Base-by-base conservation (phyloP, 2,888 invertebrate genomes). In the Cerastis rubricosa region DNA sequence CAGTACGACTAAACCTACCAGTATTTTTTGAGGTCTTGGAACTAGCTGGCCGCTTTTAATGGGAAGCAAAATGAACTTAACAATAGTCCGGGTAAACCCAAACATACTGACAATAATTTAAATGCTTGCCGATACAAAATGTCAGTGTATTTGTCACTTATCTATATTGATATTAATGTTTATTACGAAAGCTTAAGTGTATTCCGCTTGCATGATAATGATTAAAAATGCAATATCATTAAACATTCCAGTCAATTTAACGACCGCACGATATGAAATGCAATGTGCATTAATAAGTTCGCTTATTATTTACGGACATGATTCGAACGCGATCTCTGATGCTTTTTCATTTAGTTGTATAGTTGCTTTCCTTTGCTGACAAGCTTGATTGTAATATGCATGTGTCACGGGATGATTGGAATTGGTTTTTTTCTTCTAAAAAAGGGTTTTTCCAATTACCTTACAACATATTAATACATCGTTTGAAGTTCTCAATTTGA, bases 171-270 rank as follows among this genome's bases (percentile, higher is more conserved):
- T 29, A 84, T 78, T 57, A 63, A 83, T 83, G 47, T 65, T 47
- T 68, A 78, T 49, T 45, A 51, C n/a, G 19, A 47, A 65, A 66
- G 65, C 57, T 45, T 43, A 43, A 64, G 43, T 64, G 22, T 51
- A 76, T 49, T 75, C 63, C 29, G 67, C 43, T 71, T 54, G 81
- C 54, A 74, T 61, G 75, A 65, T 80, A 68, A 82, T 71, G 19
- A 82, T 68, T 71, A 80, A 85, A 84, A 85, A 84, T 68, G 64
- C 68, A 80, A 69, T 82, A 75, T 75, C 75, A 75, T 82, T 66
- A 84, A 85, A 57, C 47, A 84, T 57, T 61, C 12, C 63, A 54
- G 51, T 71, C 81, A 64, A 74, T 68, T 72, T 61, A 68, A 74
- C 22, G 68, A 80, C 75, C 47, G 25, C 80, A 65, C 59, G 64